Percentiles rank a stretch among this genome's conserved stretches.
Evolutionary conservation across 2,113 vertebrate genomes (phyloP).

Genomic region (Bos indicus): DNA sequence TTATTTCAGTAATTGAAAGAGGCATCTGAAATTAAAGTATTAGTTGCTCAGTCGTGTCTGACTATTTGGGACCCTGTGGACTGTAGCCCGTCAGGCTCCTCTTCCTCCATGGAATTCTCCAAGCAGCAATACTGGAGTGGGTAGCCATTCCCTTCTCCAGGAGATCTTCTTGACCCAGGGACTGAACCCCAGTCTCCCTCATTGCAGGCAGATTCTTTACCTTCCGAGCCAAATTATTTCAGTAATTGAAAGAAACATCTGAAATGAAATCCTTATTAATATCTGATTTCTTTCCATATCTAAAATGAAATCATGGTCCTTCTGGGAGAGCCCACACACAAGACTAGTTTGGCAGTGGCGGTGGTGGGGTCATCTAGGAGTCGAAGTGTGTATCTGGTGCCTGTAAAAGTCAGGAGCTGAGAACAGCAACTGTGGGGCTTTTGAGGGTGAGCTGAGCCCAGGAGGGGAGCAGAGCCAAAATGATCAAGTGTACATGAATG

Average conservation of each 20-base stretch:
- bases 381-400: background rate
- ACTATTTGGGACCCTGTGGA: background rate
- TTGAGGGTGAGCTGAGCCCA: background rate
- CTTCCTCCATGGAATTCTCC: background rate
- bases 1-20: background rate
- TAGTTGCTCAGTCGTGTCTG: background rate
- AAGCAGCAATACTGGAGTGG: background rate
- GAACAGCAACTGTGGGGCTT: background rate
- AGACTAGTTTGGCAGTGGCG: background rate
- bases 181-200: background rate
- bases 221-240: background rate
- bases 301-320: background rate
- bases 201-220: background rate
- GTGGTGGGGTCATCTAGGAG: background rate
- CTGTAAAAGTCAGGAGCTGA: background rate
- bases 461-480: background rate
- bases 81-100: background rate
- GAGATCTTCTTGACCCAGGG: background rate
- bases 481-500: background rate
- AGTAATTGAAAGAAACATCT: background rate
- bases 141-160: background rate
- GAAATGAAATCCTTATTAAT: background rate
- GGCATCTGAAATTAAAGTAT: background rate
- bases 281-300: background rate
- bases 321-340: background rate